Evolutionary conservation across 2,797 vertebrate genomes (phyloP), one percentile per base, ranked within the genome.

Genomic region (Cottoperca gobio): DNA sequence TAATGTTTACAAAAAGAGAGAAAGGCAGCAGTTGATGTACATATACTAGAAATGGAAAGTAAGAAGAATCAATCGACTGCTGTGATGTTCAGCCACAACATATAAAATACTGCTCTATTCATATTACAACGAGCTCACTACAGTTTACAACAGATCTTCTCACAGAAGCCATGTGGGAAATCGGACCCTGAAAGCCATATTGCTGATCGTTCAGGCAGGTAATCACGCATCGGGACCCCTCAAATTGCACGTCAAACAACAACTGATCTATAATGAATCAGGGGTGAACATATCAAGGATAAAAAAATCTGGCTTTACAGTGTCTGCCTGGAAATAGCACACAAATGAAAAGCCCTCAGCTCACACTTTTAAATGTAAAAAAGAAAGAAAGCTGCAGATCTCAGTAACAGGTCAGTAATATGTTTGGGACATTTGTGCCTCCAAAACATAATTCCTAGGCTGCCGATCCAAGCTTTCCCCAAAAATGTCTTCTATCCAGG

Each of bases 91-190:
- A 13, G 48, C 48, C 48, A 40, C 8, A 21, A 54, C 5, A 66
- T 42, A 31, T 50, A 23, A 11, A 52, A 52, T 50, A 12, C 9
- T 4, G 14, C 24, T 21, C 2, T 0, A 9, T 14, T 24, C 21
- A 37, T 23, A 43, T n/a, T 24, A 50, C 45, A 43, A 64, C 60
- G 48, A 59, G 53, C 23, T 59, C n/a, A 35, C 4, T 23, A 31
- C 26, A 13, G 33, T 33, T 31, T 6, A 40, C 31, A 70, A 23
- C 24, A 26, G 13, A 54, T 63, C 23, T 58, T 40, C 26, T 66
- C 45, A 58, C 16, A 35, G 62, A 35, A 26, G 53, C 45, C 53
- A 33, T 59, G 26, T 19, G n/a, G 62, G 10, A 26, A 57, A 61
- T 52, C 9, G 5, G 24, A 70, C 21, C 5, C 26, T 42, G 24